These are phyloP conservation scores for Marronus borbonicus DNA, from an alignment of 2,888 invertebrate genomes.

Conservation along the genomic window DNA sequence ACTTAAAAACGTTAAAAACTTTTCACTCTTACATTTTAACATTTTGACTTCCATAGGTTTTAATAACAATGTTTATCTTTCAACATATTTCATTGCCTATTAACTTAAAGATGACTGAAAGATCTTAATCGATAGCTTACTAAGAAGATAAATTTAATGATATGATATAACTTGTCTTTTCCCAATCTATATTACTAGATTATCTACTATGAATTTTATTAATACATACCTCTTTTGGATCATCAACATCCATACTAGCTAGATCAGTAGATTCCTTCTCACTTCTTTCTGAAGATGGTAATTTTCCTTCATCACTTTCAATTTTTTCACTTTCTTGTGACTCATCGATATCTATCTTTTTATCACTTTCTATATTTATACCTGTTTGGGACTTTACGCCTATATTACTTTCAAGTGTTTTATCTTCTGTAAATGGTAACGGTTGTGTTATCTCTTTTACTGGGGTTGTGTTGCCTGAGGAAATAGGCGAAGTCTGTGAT, in stretches of 20 bases:
- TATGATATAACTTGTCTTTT: no score
- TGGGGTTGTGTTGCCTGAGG: neutral
- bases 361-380: neutral
- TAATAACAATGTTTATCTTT: no score
- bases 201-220: neutral
- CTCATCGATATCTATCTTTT: slow-evolving; percentile 15
- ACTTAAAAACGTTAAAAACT: no score
- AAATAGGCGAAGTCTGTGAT: neutral
- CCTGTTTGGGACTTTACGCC: neutral
- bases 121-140: no score
- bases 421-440: neutral
- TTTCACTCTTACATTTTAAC: no score
- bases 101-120: no score
- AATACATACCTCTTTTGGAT: slow-evolving; percentile 18
- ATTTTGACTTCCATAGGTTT: no score
- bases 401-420: neutral
- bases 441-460: neutral
- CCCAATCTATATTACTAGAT: no score
- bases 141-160: no score
- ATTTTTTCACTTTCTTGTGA: slow-evolving; percentile 15
- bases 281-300: neutral
- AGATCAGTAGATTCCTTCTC: slow-evolving; percentile 1
- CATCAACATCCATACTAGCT: slow-evolving; percentile 2
- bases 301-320: neutral
- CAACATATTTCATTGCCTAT: no score